These are phyloP conservation scores for Pteropus alecto DNA, from an alignment of 2,113 vertebrate species.

Conservation along the genomic window DNA sequence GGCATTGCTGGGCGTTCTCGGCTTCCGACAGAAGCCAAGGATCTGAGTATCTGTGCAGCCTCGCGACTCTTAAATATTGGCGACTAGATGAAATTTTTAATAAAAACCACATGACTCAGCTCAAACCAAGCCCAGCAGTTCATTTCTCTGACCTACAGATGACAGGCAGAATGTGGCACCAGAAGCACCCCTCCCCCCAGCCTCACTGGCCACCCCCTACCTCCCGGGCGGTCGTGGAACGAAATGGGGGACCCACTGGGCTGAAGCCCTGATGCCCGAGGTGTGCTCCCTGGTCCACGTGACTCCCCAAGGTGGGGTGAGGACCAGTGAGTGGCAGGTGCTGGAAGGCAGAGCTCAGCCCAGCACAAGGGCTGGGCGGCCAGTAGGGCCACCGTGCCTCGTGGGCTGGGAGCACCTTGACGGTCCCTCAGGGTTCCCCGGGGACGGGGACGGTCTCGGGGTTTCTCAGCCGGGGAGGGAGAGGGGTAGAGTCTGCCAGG, in stretches of 20 bases:
- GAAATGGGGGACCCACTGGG: rapidly evolving
- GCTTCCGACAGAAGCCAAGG: not conserved
- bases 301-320: rapidly evolving
- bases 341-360: not conserved
- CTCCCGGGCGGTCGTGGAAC: rapidly evolving
- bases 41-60: not conserved
- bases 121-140: not conserved
- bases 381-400: not conserved
- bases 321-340: not conserved
- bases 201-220: not conserved
- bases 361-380: not conserved
- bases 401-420: not conserved
- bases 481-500: not conserved
- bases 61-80: not conserved
- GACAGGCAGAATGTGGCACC: rapidly evolving
- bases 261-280: rapidly evolving
- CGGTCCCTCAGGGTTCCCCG: not conserved
- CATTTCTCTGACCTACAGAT: rapidly evolving
- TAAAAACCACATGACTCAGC: not conserved
- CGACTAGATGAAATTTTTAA: not conserved
- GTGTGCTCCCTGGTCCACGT: not conserved
- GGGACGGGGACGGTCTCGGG: rapidly evolving
- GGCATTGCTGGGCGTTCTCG: rapidly evolving
- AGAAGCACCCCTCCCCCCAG: not conserved
- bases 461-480: not conserved